These are phyloP conservation scores for Poeciliopsis presidionis DNA, from an alignment of 2,797 vertebrate species.

Conservation along the genomic window DNA sequence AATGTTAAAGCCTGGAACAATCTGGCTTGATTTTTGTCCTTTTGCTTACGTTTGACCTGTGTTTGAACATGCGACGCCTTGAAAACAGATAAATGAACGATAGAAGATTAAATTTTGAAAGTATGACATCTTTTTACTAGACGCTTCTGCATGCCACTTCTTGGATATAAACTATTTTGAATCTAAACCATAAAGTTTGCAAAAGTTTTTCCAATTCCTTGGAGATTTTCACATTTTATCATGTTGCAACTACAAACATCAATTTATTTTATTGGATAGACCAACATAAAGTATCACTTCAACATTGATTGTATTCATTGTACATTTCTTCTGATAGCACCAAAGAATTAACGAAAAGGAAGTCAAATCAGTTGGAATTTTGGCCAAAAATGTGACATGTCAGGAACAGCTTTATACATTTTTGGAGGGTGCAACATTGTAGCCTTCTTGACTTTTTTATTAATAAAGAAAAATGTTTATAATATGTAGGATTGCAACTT, in stretches of 20 bases:
- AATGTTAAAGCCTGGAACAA: not conserved
- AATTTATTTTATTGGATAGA: not conserved
- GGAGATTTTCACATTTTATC: not conserved
- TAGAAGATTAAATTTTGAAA: slow-evolving; percentile 24
- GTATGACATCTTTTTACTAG: slow-evolving; percentile 9
- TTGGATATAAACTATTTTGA: not conserved
- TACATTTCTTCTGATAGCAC: not conserved
- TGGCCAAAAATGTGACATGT: too few species aligned
- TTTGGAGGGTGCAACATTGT: too few species aligned
- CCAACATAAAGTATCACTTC: too few species aligned
- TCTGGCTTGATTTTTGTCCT: not conserved
- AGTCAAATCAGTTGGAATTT: too few species aligned
- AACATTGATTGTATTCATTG: not conserved
- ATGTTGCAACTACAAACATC: too few species aligned
- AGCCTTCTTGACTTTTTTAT: too few species aligned
- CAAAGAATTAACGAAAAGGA: too few species aligned
- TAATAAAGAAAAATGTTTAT: too few species aligned
- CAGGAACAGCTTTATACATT: too few species aligned
- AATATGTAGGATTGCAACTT: too few species aligned
- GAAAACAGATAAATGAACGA: slow-evolving; percentile 35
- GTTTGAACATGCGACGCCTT: slow-evolving; percentile 43
- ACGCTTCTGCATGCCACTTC: not conserved
- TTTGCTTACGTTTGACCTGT: slow-evolving; percentile 31
- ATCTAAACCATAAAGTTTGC: not conserved
- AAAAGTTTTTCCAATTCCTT: not conserved